Conservation (phyloP, 2,113 vertebrate genomes). For the Rhegmatorhina hoffmannsi region DNA sequence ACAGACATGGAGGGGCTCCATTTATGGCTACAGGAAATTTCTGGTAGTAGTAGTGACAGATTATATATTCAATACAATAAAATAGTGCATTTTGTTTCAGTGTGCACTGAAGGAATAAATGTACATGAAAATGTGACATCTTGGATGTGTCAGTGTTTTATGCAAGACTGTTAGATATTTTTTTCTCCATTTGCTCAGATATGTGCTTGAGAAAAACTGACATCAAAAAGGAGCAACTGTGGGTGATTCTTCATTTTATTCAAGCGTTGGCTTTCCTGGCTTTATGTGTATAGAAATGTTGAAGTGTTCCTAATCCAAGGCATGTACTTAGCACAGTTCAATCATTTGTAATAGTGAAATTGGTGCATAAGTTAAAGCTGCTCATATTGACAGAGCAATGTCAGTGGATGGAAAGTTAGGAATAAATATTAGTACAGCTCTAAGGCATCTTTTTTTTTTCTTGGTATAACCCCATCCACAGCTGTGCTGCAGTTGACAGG, state of each 20-base stretch:
- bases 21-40: not conserved
- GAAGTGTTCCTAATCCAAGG: not conserved
- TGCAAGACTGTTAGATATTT: not conserved
- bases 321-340: not conserved
- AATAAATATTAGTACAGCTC: constrained; percentile 2
- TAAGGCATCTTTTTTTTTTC: not conserved
- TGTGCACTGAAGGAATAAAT: not conserved
- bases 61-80: not conserved
- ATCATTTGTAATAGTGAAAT: not conserved
- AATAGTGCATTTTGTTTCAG: not conserved
- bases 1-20: accelerated
- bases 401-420: not conserved
- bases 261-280: not conserved
- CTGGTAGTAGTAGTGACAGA: not conserved
- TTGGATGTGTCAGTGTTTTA: not conserved
- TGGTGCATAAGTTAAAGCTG: not conserved
- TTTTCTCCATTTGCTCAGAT: not conserved
- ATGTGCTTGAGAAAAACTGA: not conserved
- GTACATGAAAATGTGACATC: not conserved
- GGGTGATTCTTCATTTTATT: not conserved
- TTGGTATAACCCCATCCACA: not conserved
- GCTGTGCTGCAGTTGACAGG: not conserved
- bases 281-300: not conserved
- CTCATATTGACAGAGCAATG: not conserved
- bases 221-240: not conserved